These are phyloP conservation scores for Callithrix jacchus DNA, from an alignment of 2,113 vertebrate species.

Conservation along the genomic window DNA sequence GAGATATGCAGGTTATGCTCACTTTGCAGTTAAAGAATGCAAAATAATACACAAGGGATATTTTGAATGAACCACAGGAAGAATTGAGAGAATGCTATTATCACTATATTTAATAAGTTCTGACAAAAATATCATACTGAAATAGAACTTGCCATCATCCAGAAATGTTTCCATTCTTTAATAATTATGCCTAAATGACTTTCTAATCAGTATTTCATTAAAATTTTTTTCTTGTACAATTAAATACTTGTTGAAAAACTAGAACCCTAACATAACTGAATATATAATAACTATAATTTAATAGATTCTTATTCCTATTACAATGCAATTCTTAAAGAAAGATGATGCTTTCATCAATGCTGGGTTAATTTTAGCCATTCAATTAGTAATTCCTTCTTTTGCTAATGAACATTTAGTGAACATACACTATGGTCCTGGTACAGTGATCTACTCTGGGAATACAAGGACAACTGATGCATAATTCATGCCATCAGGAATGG, in stretches of 20 bases:
- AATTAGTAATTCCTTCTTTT: neutral
- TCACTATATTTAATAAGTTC: neutral
- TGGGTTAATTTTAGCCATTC: neutral
- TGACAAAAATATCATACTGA: neutral
- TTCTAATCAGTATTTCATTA: neutral
- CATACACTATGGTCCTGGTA: neutral
- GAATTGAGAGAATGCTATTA: neutral
- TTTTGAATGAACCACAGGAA: conserved; percentile 4
- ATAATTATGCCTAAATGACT: neutral
- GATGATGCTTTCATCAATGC: neutral
- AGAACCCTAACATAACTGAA: neutral
- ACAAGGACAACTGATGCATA: neutral
- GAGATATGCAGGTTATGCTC: neutral
- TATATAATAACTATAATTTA: neutral
- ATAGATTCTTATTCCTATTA: neutral
- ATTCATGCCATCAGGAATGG: neutral
- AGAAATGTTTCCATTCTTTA: neutral
- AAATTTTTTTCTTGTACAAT: neutral
- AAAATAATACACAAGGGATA: neutral
- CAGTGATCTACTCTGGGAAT: neutral
- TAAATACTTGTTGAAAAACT: neutral
- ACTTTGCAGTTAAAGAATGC: neutral
- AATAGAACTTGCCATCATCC: neutral
- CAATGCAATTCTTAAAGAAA: neutral
- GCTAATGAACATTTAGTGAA: neutral